Conservation (phyloP, 2,888 invertebrate genomes). For the Eustalomyia histrio region DNA sequence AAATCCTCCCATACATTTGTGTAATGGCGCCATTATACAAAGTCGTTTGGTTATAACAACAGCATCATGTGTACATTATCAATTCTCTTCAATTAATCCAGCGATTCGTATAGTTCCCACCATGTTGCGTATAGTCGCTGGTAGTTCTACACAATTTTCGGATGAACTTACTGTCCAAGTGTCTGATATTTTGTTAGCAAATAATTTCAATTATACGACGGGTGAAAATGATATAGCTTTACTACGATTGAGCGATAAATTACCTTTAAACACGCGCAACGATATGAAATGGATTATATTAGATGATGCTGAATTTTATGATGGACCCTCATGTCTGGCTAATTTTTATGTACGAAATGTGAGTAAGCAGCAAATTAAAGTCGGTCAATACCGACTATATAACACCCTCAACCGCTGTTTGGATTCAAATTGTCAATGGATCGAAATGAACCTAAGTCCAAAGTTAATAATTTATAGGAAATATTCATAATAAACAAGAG, state of each 20-base stretch:
- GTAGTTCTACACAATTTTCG: slow-evolving; percentile 57
- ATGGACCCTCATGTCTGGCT: slow-evolving; percentile 64
- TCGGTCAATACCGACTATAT: too few species aligned
- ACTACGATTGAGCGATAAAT: slow-evolving; percentile 66
- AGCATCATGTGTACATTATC: slow-evolving; percentile 68
- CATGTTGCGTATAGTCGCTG: slow-evolving; percentile 65
- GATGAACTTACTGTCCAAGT: slow-evolving; percentile 64
- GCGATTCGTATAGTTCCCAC: slow-evolving; percentile 50
- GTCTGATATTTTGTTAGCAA: slow-evolving; percentile 58
- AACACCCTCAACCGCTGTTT: too few species aligned
- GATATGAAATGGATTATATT: slow-evolving; percentile 72
- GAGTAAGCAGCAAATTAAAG: slow-evolving; percentile 45
- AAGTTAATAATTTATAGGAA: too few species aligned
- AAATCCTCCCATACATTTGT: slow-evolving; percentile 65
- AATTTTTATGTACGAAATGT: slow-evolving; percentile 68
- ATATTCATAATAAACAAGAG: too few species aligned
- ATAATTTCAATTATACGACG: slow-evolving; percentile 65
- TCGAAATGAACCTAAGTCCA: too few species aligned
- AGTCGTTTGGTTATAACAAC: slow-evolving; percentile 70
- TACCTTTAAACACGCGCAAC: slow-evolving; percentile 67
- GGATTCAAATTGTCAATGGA: too few species aligned
- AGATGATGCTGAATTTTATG: slow-evolving; percentile 66
- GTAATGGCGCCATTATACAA: slow-evolving; percentile 70
- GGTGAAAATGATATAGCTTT: slow-evolving; percentile 71
- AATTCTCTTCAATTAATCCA: slow-evolving; percentile 41